Evolutionary conservation across 2,888 invertebrate genomes (phyloP).

Genomic region (Eupithecia centaureata): DNA sequence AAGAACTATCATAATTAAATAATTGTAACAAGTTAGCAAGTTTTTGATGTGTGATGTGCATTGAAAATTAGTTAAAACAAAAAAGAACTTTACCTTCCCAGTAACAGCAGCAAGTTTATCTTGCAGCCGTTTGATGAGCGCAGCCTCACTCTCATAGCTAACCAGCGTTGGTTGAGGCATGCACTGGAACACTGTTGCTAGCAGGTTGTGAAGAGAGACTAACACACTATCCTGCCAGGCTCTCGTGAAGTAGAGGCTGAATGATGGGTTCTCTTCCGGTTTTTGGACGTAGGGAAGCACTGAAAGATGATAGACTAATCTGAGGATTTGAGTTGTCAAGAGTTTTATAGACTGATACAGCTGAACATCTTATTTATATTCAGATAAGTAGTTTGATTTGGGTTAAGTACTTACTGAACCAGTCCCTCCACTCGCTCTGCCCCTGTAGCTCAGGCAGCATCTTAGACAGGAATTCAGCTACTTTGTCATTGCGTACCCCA

Average conservation of each 20-base stretch:
- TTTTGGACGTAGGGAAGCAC: conserved; percentile 96
- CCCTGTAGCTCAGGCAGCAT: conserved; percentile 94
- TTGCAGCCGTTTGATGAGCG: conserved; percentile 90
- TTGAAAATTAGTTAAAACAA: too few species aligned
- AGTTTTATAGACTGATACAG: too few species aligned
- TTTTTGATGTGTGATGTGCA: too few species aligned
- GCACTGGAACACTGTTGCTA: conserved; percentile 94
- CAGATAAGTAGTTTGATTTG: too few species aligned
- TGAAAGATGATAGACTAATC: conserved; percentile 61
- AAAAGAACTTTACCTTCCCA: conserved; percentile 59
- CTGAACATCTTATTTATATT: too few species aligned
- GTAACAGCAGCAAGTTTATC: conserved; percentile 91
- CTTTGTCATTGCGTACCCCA: conserved; percentile 92
- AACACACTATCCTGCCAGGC: conserved; percentile 98
- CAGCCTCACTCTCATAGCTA: conserved; percentile 93
- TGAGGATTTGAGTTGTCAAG: too few species aligned
- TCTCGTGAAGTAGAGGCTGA: conserved; percentile 94
- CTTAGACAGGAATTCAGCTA: conserved; percentile 94
- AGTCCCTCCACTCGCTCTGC: conserved; percentile 97
- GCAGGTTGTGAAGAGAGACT: conserved; percentile 95
- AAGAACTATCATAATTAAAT: too few species aligned
- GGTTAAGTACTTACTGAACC: conserved; percentile 92
- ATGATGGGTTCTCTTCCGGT: conserved; percentile 95
- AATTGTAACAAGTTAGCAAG: too few species aligned
- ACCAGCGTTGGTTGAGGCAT: conserved; percentile 94